Evolutionary conservation across 2,888 invertebrate genomes (phyloP), one percentile per base, ranked within the genome.

Genomic region (Orthosia incerta): DNA sequence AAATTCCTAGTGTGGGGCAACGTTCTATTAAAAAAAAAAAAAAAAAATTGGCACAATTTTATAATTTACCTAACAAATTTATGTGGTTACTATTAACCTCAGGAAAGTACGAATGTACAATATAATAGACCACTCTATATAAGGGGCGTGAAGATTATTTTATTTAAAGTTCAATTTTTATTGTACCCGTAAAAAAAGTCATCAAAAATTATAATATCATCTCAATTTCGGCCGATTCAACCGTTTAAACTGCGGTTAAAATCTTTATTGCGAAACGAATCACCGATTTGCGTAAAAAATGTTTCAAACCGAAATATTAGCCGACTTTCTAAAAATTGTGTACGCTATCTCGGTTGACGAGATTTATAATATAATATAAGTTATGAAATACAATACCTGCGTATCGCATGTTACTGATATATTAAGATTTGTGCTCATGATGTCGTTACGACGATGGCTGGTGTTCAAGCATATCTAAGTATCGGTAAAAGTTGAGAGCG

Each of bases 241-340:
- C 76, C 79, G 63, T 66, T 74, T 73, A 79, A 84, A 62, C 77
- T 63, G 76, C 60, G 60, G 71, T 82, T 78, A 75, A 79, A 67
- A 45, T 65, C 55, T 71, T 78, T 80, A 86, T 74, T 79, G 71
- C 77, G 46, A 80, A 85, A 80, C 75, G 48, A 66, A 77, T 68
- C 69, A 76, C 64, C 63, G 70, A 82, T 80, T 83, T 80, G 81
- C 77, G 75, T 77, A 84, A 89, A 84, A 76, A 83, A 76, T 70
- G 26, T 71, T 79, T 55, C 76, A 82, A 85, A 85, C 76, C 76
- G 78, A 79, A 81, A 77, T 82, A 84, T 80, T 66, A 26, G 50
- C 53, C 70, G 73, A 88, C 91, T 91, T 91, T 91, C 91, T 91
- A 89, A 87, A 86, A 74, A 84, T 87, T 80, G 61, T 80, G 75